phyloP scores from a whole-genome alignment of 2,888 invertebrate species.

The Notocelia uddmanniana region DNA sequence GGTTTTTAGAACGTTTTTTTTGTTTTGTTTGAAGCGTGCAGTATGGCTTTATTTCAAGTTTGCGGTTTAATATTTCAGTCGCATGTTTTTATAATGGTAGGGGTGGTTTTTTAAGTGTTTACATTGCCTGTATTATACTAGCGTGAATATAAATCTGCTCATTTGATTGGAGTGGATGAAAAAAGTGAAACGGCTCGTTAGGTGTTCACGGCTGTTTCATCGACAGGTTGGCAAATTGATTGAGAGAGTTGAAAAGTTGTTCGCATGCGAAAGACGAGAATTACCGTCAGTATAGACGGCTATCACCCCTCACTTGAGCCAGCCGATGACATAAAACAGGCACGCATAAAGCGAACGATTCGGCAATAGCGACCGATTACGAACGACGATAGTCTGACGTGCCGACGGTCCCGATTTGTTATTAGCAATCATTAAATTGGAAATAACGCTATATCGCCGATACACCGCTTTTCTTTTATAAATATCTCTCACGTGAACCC shows the following conservation, averaged over 20 bases:
- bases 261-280: constrained; percentile 34
- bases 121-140: constrained; percentile 55
- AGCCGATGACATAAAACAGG: constrained; percentile 29
- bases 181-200: constrained; percentile 35
- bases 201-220: background rate
- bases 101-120: constrained; percentile 73
- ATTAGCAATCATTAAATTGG: constrained; percentile 86
- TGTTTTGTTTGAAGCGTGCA: constrained; percentile 70
- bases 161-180: constrained; percentile 19
- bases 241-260: constrained; percentile 34
- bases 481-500: constrained; percentile 84
- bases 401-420: constrained; percentile 77
- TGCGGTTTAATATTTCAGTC: constrained; percentile 82
- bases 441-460: constrained; percentile 83
- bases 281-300: constrained; percentile 34
- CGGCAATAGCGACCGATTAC: constrained; percentile 65
- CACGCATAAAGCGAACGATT: constrained; percentile 57
- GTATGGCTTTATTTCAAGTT: constrained; percentile 78
- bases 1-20: constrained; percentile 78
- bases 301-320: constrained; percentile 34
- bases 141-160: constrained; percentile 44
- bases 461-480: constrained; percentile 84
- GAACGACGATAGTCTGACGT: constrained; percentile 72
- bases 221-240: constrained; percentile 31
- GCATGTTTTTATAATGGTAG: constrained; percentile 76